Base-by-base conservation (phyloP, 2,888 invertebrate genomes). In the Hypomecis punctinalis region DNA sequence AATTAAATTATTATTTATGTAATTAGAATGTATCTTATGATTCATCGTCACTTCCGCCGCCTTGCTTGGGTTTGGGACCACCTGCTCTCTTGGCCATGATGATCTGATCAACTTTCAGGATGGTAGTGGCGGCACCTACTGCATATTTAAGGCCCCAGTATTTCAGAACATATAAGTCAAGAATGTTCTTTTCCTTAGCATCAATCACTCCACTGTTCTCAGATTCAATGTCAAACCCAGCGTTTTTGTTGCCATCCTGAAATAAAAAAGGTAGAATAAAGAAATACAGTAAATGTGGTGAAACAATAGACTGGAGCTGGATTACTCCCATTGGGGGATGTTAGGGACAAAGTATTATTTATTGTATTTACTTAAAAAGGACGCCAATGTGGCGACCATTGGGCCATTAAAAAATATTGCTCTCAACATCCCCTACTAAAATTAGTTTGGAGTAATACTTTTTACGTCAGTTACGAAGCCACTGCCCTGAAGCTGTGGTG, bases 11-110 rank as follows among this genome's bases (percentile, higher is more conserved):
- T 46, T 53, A 5, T 56, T 51, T 49, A 23, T 13, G 23, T 79
- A 11, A 77, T 74, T 40, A 13, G 42, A 43, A 23, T 63, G 61
- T 47, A 59, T 68, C 10, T 88, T 94, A 95, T 80, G 94, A 95
- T 83, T 97, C 97, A 77, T 97, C 97, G 85, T 97, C 97, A 78
- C 96, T 95, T 75, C 93, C 92, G 7, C 94, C 94, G 9, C 90
- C 91, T 67, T 94, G 95, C 77, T 95, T 94, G 1, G 97, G 95
- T 87, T 98, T 99, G 0, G 99, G 99, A 49, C 99, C 99, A 51
- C 99, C 99, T 11, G 99, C 98, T 77, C 97, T 95, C 92, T 99
- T 99, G 0, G 99, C 98, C 99, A 99, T 99, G 73, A 99, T 99
- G 74, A 99, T 99, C 93, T 99, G 98, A 91, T 99, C 98, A 36